Evolutionary conservation across 1,140 invertebrate species (phyloP), one percentile per base, ranked within the genome.

Genomic region (Nephotettix cincticeps): DNA sequence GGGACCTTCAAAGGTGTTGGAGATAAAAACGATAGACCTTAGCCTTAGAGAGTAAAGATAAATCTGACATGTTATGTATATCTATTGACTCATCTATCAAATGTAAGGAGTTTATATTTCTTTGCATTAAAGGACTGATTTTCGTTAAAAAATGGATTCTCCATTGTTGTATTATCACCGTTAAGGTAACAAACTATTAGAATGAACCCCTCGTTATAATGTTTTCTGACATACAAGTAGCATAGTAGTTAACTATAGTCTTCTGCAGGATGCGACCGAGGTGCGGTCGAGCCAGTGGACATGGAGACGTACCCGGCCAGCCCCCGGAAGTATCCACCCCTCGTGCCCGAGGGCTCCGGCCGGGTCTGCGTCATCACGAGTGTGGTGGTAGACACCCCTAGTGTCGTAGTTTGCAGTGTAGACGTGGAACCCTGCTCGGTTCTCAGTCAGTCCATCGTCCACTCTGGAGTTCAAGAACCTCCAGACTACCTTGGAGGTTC

Each of bases 391-490:
- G 68, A 66, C 25, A 23, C 76, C 1, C 76, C 78, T 3, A 76
- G 77, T 1, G 74, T 78, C n/a, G 74, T 79, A 6, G 56, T 79
- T 17, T 79, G 78, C 66, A 79, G 76, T 56, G 78, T 79, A 0
- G 78, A 79, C 51, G 77, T 79, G 4, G 78, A 79, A 63, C 77
- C 77, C 0, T 76, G 69, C 21, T 47, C 66, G 45, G 25, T 30
- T 36, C 27, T 58, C 19, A 36, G 61, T 54, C 28, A 66, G n/a
- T 68, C 29, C 17, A 68, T 47, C 17, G 66, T 68, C 4, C 40
- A 43, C 40, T 28, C 66, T 27, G 29, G 25, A 56, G 36, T 28
- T 23, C 25, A 70, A 17, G 63, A 29, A 3, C n/a, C n/a, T 19
- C 14, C 67, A 17, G 73, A 75, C 17, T 74, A 70, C 9, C 75